These are phyloP conservation scores for Heterotis niloticus DNA, from an alignment of 2,113 vertebrate genomes.

Conservation along the genomic window DNA sequence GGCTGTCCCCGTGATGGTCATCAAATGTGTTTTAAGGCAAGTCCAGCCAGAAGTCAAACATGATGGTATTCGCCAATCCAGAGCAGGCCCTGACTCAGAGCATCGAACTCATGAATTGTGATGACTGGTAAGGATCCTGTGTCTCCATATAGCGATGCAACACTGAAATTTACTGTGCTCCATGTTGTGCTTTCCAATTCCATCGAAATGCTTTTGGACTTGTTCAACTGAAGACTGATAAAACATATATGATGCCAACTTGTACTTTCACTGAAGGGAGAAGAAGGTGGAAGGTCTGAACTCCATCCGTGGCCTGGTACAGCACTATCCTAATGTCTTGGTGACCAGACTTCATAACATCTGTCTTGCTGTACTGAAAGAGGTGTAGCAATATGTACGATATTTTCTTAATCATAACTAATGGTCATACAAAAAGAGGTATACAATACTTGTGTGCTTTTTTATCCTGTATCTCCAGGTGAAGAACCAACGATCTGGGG, in stretches of 20 bases:
- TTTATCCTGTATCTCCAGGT: conserved; percentile 63
- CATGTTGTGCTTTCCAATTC: too few relatives aligned
- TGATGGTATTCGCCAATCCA: conserved; percentile 75
- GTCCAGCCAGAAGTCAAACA: conserved; percentile 56
- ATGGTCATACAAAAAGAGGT: too few relatives aligned
- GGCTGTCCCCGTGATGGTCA: conserved; percentile 15
- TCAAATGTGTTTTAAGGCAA: conserved; percentile 59
- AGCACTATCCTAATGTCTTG: conserved; percentile 74
- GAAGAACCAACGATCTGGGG: conserved; percentile 90
- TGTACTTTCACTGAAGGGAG: conserved; percentile 69
- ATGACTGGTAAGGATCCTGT: conserved; percentile 74
- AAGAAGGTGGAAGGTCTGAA: conserved; percentile 91
- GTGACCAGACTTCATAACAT: conserved; percentile 80
- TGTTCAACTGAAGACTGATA: too few relatives aligned
- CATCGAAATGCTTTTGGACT: too few relatives aligned
- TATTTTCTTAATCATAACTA: too few relatives aligned
- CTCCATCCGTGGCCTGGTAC: conserved; percentile 75
- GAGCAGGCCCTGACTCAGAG: conserved; percentile 73
- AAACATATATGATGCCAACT: background rate
- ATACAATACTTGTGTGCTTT: background rate
- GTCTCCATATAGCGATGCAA: too few relatives aligned
- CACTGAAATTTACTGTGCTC: too few relatives aligned
- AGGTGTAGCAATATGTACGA: conserved; percentile 65
- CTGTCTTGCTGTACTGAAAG: conserved; percentile 78
- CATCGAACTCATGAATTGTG: conserved; percentile 70